Percentiles rank a stretch among this genome's conserved stretches.
phyloP scores from a whole-genome alignment of 2,888 invertebrate species.

The Steromphala cineraria region DNA sequence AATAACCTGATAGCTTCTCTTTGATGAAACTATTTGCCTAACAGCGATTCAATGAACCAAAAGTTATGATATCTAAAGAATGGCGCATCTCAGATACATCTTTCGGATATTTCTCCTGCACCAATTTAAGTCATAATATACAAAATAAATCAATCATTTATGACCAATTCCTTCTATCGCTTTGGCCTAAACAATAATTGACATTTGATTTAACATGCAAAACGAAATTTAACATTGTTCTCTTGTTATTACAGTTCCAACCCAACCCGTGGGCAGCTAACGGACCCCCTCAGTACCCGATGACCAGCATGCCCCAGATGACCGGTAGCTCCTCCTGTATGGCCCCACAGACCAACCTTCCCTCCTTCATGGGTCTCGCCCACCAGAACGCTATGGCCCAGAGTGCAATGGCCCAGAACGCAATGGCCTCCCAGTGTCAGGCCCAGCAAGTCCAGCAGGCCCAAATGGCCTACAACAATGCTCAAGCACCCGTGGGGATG shows the following conservation, averaged over 20 bases:
- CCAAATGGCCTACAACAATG: neutral
- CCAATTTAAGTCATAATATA: too few relatives aligned
- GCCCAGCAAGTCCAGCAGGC: neutral
- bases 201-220: too few relatives aligned
- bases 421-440: slow-evolving; percentile 15
- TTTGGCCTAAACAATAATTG: too few relatives aligned
- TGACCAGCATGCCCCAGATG: slow-evolving; percentile 32
- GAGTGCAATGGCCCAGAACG: slow-evolving; percentile 5
- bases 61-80: too few relatives aligned
- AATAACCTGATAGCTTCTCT: too few relatives aligned
- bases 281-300: slow-evolving; percentile 53
- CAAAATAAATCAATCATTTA: too few relatives aligned
- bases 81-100: too few relatives aligned
- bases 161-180: too few relatives aligned
- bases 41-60: too few relatives aligned
- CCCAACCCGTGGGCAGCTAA: slow-evolving; percentile 54
- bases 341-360: slow-evolving; percentile 63
- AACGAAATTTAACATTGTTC: too few relatives aligned
- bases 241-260: slow-evolving; percentile 49
- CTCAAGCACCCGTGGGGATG: slow-evolving; percentile 28
- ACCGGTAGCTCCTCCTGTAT: slow-evolving; percentile 58
- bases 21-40: too few relatives aligned
- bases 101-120: too few relatives aligned
- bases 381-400: slow-evolving; percentile 49
- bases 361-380: slow-evolving; percentile 68